Base-by-base conservation (phyloP, 2,888 invertebrate species). In the Drosophila barbarae region DNA sequence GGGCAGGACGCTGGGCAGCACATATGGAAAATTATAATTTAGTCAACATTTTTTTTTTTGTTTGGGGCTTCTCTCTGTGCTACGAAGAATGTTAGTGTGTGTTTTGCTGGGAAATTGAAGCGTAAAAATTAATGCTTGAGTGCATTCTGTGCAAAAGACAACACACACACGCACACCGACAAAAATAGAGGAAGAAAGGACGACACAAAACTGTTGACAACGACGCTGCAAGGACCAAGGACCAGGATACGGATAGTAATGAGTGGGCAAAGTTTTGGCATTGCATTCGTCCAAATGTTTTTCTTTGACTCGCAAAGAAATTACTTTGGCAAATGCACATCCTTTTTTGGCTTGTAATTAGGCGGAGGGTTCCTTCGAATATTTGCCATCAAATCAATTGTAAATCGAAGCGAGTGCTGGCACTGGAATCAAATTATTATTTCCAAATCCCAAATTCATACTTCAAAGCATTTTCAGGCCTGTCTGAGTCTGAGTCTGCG, bases 51-150 rank as follows among this genome's bases (percentile, higher is more conserved):
- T 70, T 36, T 52, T 18, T 8, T 30, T 58, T 59, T 41, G 3
- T 55, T 8, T 4, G 4, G 15, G 49, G 32, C 65, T 21, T 23
- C 38, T 52, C 41, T 52, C 10, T 57, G 44, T 41, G 7, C 39
- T 15, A 13, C 21, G 23, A 21, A 41, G 34, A 42, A 46, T 59
- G 38, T 50, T 23, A 63, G 50, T 68, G 54, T 71, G 69, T 77
- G 66, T 78, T 76, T 73, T 74, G 74, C 58, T 60, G 72, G 77
- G 74, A 80, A 84, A 80, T 79, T 84, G 84, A 84, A 84, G 79
- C 79, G 84, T 76, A 84, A 84, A 84, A 84, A 84, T 84, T 72
- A 81, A 84, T 84, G 84, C 85, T 79, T 71, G 72, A 82, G 50
- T 78, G 79, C 79, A 79, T 74, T 67, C 78, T 76, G 71, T 73